Base-by-base conservation (phyloP, 2,888 invertebrate genomes). In the Rhingia campestris region DNA sequence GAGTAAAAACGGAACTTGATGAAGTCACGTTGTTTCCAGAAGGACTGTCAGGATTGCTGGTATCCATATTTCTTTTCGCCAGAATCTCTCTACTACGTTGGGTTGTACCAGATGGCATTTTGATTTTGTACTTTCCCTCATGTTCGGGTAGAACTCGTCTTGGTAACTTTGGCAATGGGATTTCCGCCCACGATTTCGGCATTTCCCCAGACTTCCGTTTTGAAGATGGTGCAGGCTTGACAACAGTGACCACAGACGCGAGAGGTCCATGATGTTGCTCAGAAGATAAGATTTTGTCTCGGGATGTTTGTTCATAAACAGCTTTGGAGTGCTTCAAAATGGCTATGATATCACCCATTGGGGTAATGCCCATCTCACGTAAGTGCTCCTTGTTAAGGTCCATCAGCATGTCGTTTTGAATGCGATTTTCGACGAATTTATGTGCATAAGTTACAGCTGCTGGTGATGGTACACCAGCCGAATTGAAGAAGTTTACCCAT, bases 301-400 rank as follows among this genome's bases (percentile, higher is more conserved):
- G 90, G 0, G 94, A 93, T 10, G 92, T 92, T 86, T 92, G 93
- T 86, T 94, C 94, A 66, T 92, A 93, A 1, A 94, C 94, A 86
- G 92, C 92, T 88, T 94, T 94, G 0, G 94, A 92, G 86, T 94
- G 94, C 51, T 93, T 93, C 86, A 93, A 94, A 93, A 93, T 96
- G 92, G 93, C 95, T 92, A 93, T 96, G 91, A 91, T 95, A 91
- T 93, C 95, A 88, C 91, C 94, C 94, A 93, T 97, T 93, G 88
- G 94, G 0, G 94, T 93, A 37, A 98, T 96, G 0, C 97, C 97
- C 97, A 98, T 97, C 84, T 97, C 97, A 69, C 95, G 94, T 2
- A 98, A 91, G 89, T 97, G 96, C 87, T 97, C 97, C 88, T 97
- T 97, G 87, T 95, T 97, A 10, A 98, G 92, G 87, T 98, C 97